Evolutionary conservation across 1,140 invertebrate genomes (phyloP).

Genomic region (Hyposmocoma kahamanoa): DNA sequence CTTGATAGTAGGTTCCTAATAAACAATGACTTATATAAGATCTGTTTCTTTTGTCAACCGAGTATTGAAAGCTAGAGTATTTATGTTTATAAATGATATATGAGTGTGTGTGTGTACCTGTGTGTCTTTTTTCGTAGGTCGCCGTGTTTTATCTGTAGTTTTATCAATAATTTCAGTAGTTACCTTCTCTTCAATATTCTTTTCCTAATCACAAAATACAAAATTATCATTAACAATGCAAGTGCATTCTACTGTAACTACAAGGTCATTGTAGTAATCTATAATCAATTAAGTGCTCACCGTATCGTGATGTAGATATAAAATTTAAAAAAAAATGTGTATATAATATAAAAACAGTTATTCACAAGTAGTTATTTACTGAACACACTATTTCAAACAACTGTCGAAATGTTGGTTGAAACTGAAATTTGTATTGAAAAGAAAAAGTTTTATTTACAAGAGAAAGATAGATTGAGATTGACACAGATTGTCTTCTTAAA

Average conservation of each 20-base stretch:
- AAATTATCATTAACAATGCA: slow-evolving; percentile 18
- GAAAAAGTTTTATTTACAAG: slow-evolving; percentile 42
- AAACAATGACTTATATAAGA: not conserved
- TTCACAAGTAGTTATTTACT: slow-evolving; percentile 42
- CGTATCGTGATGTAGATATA: not conserved
- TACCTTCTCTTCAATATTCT: slow-evolving; percentile 38
- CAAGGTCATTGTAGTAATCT: not conserved
- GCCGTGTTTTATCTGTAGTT: slow-evolving; percentile 46
- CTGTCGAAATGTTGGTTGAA: slow-evolving; percentile 16
- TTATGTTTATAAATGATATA: slow-evolving; percentile 4
- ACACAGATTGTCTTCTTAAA: not conserved
- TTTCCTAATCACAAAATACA: slow-evolving; percentile 57
- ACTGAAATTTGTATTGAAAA: slow-evolving; percentile 10
- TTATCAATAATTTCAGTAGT: slow-evolving; percentile 39
- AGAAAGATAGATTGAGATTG: slow-evolving; percentile 11
- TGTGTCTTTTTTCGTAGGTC: slow-evolving; percentile 56
- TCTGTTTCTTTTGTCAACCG: not conserved
- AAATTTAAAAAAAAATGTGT: not conserved
- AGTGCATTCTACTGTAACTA: too few relatives aligned
- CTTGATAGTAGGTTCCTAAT: slow-evolving; percentile 36
- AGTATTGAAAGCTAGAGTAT: too few relatives aligned
- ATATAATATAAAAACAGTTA: slow-evolving; percentile 10
- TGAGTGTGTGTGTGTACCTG: slow-evolving; percentile 43
- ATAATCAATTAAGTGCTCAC: not conserved
- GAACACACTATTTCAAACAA: slow-evolving; percentile 25